Percentiles rank a stretch among this genome's conserved stretches.
phyloP scores from a whole-genome alignment of 1,140 invertebrate genomes.

The Drosophila sproati region DNA sequence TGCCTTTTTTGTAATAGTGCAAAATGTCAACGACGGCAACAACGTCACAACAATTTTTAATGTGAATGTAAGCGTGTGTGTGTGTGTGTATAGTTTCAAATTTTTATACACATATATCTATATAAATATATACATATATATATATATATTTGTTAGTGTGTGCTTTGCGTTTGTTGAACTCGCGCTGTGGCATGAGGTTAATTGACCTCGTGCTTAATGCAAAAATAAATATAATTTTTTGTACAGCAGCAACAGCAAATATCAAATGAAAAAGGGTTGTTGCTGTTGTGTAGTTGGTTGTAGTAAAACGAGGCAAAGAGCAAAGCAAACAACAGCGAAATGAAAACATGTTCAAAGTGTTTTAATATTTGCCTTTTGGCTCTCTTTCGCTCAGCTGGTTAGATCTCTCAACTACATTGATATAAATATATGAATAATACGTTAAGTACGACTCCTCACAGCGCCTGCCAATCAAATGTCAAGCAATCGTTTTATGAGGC shows the following conservation, averaged over 20 bases:
- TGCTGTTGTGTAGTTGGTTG: conserved; percentile 53
- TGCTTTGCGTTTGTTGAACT: conserved; percentile 83
- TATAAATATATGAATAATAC: neutral
- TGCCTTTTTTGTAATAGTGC: conserved; percentile 54
- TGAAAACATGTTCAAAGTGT: conserved; percentile 78
- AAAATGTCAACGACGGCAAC: conserved; percentile 71
- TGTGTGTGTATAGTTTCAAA: conserved; percentile 52
- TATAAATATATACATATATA: conserved; percentile 8
- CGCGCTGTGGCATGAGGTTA: conserved; percentile 76
- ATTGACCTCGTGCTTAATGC: conserved; percentile 84
- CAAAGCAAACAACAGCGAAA: conserved; percentile 73
- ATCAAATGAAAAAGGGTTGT: conserved; percentile 69
- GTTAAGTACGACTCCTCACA: conserved; percentile 12
- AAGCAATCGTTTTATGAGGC: conserved; percentile 40
- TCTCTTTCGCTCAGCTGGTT: conserved; percentile 8
- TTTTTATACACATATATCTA: conserved; percentile 19
- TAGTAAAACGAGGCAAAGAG: conserved; percentile 68
- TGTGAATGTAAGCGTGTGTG: conserved; percentile 59
- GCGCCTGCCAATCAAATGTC: conserved; percentile 49
- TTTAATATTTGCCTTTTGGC: conserved; percentile 59
- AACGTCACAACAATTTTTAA: conserved; percentile 70
- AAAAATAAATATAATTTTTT: conserved; percentile 83
- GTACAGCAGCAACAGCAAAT: conserved; percentile 39
- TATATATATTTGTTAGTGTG: conserved; percentile 41
- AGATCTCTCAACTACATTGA: neutral